phyloP scores from a whole-genome alignment of 2,113 vertebrate genomes.

The Petroica traversi region DNA sequence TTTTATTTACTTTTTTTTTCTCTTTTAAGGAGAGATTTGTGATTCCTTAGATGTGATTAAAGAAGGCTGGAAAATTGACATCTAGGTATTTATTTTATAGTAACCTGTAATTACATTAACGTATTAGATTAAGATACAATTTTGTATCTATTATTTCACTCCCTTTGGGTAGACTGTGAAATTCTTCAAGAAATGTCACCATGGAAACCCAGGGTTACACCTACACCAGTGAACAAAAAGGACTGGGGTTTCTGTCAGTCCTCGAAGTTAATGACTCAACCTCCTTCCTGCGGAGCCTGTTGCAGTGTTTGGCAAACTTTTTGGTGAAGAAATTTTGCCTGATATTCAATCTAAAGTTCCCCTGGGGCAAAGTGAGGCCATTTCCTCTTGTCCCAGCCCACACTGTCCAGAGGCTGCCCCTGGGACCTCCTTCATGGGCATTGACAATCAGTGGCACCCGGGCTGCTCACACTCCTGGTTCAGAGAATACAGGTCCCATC shows the following conservation, averaged over 20 bases:
- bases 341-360: neutral
- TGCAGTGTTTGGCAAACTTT: neutral
- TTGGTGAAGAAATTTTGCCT: neutral
- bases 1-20: neutral
- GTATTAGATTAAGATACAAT: neutral
- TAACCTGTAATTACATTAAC: neutral
- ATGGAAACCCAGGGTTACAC: neutral
- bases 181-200: neutral
- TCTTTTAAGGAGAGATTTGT: neutral
- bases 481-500: neutral
- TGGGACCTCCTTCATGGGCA: no score
- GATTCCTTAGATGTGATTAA: neutral
- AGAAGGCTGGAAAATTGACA: neutral
- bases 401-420: neutral
- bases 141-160: neutral
- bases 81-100: neutral
- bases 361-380: no score
- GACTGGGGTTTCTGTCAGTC: neutral
- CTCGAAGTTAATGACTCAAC: neutral
- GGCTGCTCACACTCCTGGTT: neutral
- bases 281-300: neutral
- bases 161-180: neutral
- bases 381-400: neutral
- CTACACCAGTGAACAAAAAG: neutral
- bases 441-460: neutral